phyloP scores from a whole-genome alignment of 2,113 vertebrate species.

The Brienomyrus brachyistius region DNA sequence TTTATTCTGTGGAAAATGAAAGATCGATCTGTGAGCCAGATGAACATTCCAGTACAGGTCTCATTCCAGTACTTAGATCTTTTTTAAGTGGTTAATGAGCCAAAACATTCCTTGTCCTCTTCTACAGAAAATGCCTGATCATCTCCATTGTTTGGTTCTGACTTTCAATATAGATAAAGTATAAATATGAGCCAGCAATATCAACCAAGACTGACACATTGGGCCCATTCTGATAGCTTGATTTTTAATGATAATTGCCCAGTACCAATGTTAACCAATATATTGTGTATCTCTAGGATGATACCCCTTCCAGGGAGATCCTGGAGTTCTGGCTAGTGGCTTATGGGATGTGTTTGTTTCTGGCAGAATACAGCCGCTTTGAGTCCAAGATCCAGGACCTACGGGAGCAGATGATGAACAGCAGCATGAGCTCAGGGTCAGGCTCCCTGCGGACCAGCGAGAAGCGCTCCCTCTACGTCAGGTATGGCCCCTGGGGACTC shows the following conservation, averaged over 20 bases:
- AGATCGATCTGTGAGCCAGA: not conserved
- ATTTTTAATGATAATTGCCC: not conserved
- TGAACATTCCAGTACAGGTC: not conserved
- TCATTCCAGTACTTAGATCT: not conserved
- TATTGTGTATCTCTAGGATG: not conserved
- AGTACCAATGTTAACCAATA: not conserved
- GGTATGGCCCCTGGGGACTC: not conserved
- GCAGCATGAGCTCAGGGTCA: constrained; percentile 9
- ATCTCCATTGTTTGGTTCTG: not conserved
- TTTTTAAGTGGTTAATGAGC: not conserved
- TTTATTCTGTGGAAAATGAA: not conserved
- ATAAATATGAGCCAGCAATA: not conserved
- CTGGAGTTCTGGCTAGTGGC: not conserved
- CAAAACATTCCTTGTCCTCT: not conserved
- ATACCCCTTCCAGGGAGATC: not conserved
- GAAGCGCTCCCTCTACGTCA: constrained; percentile 22
- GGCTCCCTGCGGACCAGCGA: constrained; percentile 22
- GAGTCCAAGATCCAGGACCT: constrained; percentile 23
- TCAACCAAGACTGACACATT: not conserved
- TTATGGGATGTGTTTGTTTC: not conserved
- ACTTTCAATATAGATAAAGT: not conserved
- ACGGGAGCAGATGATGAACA: constrained; percentile 23
- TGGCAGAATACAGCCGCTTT: constrained; percentile 11
- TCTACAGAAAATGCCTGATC: not conserved
- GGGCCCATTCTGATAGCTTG: not conserved